A percentile compares a stretch with the other conserved stretches of the same genome.
Evolutionary conservation across 2,113 vertebrate species (phyloP).

Genomic region (Xerus inauris): DNA sequence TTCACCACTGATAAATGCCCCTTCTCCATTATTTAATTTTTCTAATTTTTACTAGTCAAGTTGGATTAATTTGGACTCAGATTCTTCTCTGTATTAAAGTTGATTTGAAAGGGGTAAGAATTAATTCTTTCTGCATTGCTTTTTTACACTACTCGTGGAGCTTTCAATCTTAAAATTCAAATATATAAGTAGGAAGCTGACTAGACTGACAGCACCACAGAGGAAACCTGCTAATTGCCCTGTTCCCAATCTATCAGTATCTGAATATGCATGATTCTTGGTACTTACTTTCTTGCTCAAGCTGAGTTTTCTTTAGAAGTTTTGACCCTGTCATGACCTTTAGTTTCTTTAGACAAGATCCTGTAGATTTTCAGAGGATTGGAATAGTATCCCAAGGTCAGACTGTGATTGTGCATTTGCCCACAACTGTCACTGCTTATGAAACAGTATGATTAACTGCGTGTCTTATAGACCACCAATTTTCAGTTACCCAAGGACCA

Average conservation of each 20-base stretch:
- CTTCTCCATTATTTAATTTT: background rate
- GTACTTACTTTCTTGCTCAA: constrained; percentile 50
- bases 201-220: background rate
- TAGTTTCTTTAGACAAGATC: constrained; percentile 21
- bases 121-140: background rate
- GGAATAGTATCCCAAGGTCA: background rate
- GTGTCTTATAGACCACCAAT: background rate
- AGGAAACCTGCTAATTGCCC: background rate
- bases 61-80: background rate
- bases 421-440: background rate
- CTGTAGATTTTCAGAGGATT: constrained; percentile 53
- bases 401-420: constrained; percentile 25
- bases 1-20: background rate
- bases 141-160: background rate
- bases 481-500: background rate
- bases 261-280: constrained; percentile 26
- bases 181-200: background rate
- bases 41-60: background rate
- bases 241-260: background rate
- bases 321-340: constrained; percentile 16
- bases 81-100: constrained; percentile 11
- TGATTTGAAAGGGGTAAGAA: constrained; percentile 42
- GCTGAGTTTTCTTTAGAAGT: constrained; percentile 48
- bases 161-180: background rate
- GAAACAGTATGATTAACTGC: constrained; percentile 28